Evolutionary conservation across 2,888 invertebrate genomes (phyloP).

Genomic region (Erebia palarica): DNA sequence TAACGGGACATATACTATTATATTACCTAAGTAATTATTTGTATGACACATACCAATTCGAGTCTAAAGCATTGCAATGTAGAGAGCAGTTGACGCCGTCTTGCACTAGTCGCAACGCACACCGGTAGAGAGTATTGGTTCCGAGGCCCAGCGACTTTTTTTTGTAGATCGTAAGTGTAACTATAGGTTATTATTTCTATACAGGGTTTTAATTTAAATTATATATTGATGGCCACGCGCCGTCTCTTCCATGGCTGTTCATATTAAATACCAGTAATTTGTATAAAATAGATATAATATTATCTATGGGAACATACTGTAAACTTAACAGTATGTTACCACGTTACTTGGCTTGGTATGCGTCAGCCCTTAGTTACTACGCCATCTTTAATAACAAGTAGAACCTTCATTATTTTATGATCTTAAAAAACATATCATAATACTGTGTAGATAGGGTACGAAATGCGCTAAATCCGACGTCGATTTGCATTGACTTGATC

Average conservation of each 20-base stretch:
- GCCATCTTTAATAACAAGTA: background rate
- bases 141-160: too few relatives aligned
- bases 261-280: too few relatives aligned
- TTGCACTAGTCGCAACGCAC: background rate
- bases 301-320: too few relatives aligned
- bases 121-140: too few relatives aligned
- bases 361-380: background rate
- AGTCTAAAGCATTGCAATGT: conserved; percentile 1
- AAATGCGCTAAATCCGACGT: background rate
- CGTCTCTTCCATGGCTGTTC: too few relatives aligned
- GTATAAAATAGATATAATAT: too few relatives aligned
- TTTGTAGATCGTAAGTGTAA: too few relatives aligned
- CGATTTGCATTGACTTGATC: background rate
- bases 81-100: background rate
- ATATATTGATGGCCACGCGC: too few relatives aligned
- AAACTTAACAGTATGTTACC: too few relatives aligned
- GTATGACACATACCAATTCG: conserved; percentile 2
- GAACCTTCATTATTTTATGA: background rate
- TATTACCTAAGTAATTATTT: background rate
- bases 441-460: background rate
- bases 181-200: too few relatives aligned
- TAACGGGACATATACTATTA: background rate
- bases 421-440: background rate
- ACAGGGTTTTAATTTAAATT: too few relatives aligned
- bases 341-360: too few relatives aligned